Base-by-base conservation (phyloP, 2,797 vertebrate genomes). In the Tamandua tetradactyla region DNA sequence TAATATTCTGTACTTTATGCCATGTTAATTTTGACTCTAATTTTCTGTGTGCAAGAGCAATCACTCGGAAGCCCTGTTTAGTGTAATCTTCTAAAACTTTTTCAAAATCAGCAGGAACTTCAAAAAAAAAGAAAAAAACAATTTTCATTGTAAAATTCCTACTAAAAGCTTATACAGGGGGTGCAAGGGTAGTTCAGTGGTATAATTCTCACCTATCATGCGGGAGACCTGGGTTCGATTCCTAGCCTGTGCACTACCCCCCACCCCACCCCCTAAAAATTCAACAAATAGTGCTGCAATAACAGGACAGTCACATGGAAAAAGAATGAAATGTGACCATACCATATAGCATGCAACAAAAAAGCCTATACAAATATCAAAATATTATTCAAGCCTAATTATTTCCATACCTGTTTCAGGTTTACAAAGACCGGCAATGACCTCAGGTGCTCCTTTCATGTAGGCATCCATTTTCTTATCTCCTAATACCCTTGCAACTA, bases 381-480 rank as follows among this genome's bases (percentile, higher is more conserved):
- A 52, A 69, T 66, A 87, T 61, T 83, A 81, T 27, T 80, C 94
- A 20, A 84, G 52, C 37, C 1, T 32, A 25, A 2, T 40, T 75
- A 42, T 5, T 80, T n/a, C 59, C 98, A 97, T 96, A 99, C 99
- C 99, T 37, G 99, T 99, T 68, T 99, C 99, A 82, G 97, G 98
- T 97, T 99, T 99, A 98, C 99, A 99, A 82, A 99, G 98, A 97
- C 99, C 98, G 42, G 99, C 99, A 92, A 99, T 98, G 91, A 99
- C 98, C 97, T 99, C 99, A 3, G 99, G 99, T 0, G 99, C 99
- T 80, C 99, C 99, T 90, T 99, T 99, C 97, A 99, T 98, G 95
- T 99, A 99, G 35, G 99, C 99, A 62, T 99, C 99, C 99, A 99
- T 99, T 61, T 99, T 99, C 96, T 99, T 99, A 96, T 99, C 99